A percentile compares a stretch with the other conserved stretches of the same genome.
phyloP scores from a whole-genome alignment of 2,797 vertebrate species.

The Peromyscus eremicus region DNA sequence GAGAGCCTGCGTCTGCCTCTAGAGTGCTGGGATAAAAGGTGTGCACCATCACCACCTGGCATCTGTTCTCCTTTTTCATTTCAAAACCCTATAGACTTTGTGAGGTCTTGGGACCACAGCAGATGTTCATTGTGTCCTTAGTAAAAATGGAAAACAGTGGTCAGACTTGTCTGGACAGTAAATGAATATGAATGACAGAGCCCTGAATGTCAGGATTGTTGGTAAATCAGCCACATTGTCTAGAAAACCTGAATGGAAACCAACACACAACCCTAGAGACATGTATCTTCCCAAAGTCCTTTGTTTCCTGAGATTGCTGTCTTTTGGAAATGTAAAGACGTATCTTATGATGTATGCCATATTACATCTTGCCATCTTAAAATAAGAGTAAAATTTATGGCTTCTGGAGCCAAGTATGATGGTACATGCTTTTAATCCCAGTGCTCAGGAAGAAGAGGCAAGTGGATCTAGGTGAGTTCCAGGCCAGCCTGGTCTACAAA shows the following conservation, averaged over 20 bases:
- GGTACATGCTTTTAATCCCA: not conserved
- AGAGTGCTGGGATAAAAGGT: not conserved
- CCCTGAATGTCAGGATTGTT: rapidly evolving
- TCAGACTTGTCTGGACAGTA: not conserved
- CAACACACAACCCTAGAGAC: not conserved
- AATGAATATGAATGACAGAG: rapidly evolving
- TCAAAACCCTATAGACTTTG: not conserved
- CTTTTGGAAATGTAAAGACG: not conserved
- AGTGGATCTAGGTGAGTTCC: not conserved
- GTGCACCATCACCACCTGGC: not conserved
- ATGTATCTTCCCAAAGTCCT: not conserved
- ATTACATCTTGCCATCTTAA: not conserved
- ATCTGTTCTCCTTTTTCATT: not conserved
- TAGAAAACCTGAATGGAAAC: not conserved
- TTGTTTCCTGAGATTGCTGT: not conserved
- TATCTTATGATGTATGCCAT: not conserved
- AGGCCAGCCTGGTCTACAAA: not conserved
- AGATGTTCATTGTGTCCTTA: not conserved
- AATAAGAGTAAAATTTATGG: not conserved
- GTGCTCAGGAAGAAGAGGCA: not conserved
- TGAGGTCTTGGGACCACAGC: not conserved
- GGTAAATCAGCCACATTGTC: not conserved
- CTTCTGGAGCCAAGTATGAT: not conserved
- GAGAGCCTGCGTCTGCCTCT: not conserved
- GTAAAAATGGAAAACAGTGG: not conserved